A percentile compares a stretch with the other conserved stretches of the same genome.
These are phyloP conservation scores for Autographa gamma DNA, from an alignment of 2,888 invertebrate genomes.

Conservation along the genomic window DNA sequence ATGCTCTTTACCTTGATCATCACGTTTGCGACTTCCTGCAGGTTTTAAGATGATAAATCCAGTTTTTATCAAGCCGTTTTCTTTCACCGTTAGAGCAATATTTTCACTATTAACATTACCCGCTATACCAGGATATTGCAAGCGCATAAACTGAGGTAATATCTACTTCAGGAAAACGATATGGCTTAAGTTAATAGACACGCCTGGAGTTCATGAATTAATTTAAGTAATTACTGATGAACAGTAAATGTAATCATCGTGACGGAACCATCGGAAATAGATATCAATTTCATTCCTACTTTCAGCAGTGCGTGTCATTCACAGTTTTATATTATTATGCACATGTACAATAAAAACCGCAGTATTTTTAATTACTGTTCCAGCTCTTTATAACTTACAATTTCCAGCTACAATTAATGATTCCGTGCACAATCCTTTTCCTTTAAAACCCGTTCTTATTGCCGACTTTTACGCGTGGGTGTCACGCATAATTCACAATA, in stretches of 20 bases:
- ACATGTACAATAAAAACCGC: background rate
- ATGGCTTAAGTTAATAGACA: conserved; percentile 42
- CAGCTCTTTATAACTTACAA: conserved; percentile 2
- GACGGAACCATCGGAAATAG: conserved; percentile 4
- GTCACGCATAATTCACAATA: conserved; percentile 84
- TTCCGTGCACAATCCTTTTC: conserved; percentile 21
- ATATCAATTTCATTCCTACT: background rate
- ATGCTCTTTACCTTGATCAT: conserved; percentile 1
- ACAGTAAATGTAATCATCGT: background rate
- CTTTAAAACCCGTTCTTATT: conserved; percentile 53
- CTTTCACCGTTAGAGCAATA: background rate
- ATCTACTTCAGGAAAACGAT: conserved; percentile 29
- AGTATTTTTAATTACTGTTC: conserved; percentile 3
- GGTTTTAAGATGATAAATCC: background rate
- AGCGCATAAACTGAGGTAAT: conserved; percentile 37
- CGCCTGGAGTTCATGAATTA: background rate
- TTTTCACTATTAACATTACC: conserved; percentile 8
- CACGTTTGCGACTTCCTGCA: background rate
- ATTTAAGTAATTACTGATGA: background rate
- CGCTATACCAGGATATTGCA: conserved; percentile 25
- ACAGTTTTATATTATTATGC: background rate
- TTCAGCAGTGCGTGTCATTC: background rate
- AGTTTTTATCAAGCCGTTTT: background rate
- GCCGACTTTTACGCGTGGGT: conserved; percentile 69
- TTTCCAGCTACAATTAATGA: conserved; percentile 10